Evolutionary conservation across 2,888 invertebrate species (phyloP), one percentile per base, ranked within the genome.

Genomic region (Chrysolina haemoptera): DNA sequence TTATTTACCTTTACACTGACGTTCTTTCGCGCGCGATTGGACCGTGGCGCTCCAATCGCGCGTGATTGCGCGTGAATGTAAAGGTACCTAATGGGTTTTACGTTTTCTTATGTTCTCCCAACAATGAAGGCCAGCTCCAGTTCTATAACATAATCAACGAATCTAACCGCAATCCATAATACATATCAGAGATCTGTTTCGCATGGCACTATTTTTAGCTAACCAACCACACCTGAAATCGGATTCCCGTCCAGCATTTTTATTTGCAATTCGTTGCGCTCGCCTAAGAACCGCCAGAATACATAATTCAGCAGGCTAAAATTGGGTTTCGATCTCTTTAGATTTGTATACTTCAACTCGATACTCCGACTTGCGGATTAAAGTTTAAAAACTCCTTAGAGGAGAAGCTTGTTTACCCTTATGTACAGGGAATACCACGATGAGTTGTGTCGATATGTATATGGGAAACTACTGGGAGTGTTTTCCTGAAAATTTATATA

Each of bases 291-390:
- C 16, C 35, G n/a, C 41, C 20, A 50, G 22, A 50, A 22, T 68
- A 68, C 41, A 68, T 68, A 68, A 68, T 68, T 68, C 55, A 68
- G 68, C 16, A 5, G 41, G 9, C 18, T 20, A 20, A 40, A 16
- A 55, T 68, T 68, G 20, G 18, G 68, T 55, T 40, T 68, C 59
- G 59, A 68, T 68, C 59, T 55, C 41, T 41, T 53, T 55, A 27
- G 50, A 48, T 66, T 66, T 66, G 66, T 66, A 66, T 66, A 55
- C 59, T 55, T 20, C 55, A 14, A 68, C 41, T 53, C 55, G 55
- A 20, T 41, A 40, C 68, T 50, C 41, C 55, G 35, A 55, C 41
- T 35, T 40, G 41, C 11, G 68, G 68, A 68, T 68, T 68, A 40
- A 68, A 68, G 16, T 55, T 68, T 68, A 16, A 68, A 40, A 68